phyloP scores from a whole-genome alignment of 2,888 invertebrate species.

The Drosophila paracracens region DNA sequence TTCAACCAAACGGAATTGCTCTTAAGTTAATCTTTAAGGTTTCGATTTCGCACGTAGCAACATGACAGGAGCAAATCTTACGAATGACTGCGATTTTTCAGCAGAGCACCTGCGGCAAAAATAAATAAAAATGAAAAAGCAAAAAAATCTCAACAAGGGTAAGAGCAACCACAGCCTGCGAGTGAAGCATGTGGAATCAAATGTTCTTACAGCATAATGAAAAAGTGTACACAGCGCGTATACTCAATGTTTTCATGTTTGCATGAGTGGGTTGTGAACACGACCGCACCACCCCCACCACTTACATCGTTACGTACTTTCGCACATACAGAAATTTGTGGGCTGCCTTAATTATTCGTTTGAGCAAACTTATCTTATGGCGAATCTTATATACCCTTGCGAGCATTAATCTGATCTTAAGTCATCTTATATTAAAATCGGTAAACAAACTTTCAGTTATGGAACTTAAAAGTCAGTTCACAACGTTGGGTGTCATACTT shows the following conservation, averaged over 20 bases:
- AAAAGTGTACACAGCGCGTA: constrained; percentile 28
- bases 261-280: not conserved
- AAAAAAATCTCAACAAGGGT: not conserved
- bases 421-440: not conserved
- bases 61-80: constrained; percentile 5
- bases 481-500: not conserved
- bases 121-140: constrained; percentile 1
- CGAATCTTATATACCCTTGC: not conserved
- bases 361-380: not conserved
- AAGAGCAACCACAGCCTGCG: not conserved
- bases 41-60: constrained; percentile 14
- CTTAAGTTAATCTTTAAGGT: constrained; percentile 9
- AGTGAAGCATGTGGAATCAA: constrained; percentile 34
- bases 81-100: constrained; percentile 23
- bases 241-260: constrained; percentile 18
- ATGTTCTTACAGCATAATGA: constrained; percentile 27
- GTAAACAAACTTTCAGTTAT: not conserved
- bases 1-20: constrained; percentile 9
- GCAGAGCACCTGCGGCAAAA: constrained; percentile 36
- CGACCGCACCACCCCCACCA: not conserved
- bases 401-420: not conserved
- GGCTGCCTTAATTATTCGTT: constrained; percentile 19
- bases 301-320: not conserved
- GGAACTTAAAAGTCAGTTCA: not conserved
- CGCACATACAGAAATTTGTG: not conserved